Evolutionary conservation across 2,113 vertebrate species (phyloP).

Genomic region (Xenopus borealis): DNA sequence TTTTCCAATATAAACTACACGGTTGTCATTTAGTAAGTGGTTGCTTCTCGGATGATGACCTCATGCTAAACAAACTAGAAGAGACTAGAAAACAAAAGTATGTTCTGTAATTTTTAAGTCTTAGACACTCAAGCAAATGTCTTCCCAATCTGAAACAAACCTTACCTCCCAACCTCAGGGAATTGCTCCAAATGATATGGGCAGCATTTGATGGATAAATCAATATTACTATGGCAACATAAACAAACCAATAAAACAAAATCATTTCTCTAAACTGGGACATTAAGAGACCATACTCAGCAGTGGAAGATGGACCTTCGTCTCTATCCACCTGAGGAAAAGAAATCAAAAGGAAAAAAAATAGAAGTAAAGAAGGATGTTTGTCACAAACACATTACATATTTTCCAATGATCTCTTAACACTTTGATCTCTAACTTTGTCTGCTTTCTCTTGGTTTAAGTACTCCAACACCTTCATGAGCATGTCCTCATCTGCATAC

Average conservation of each 20-base stretch:
- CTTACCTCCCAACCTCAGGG: not conserved
- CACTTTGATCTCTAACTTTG: slow-evolving; percentile 71
- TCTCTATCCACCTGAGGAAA: slow-evolving; percentile 8
- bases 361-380: slow-evolving; percentile 12
- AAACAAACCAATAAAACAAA: slow-evolving; percentile 11
- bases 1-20: no score
- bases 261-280: not conserved
- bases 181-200: slow-evolving; percentile 54
- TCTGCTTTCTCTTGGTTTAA: slow-evolving; percentile 82
- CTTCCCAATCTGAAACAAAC: not conserved
- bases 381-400: slow-evolving; percentile 60
- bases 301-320: slow-evolving; percentile 9
- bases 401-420: slow-evolving; percentile 73
- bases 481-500: slow-evolving; percentile 75
- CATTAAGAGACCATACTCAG: slow-evolving; percentile 5
- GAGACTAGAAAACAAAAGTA: not conserved
- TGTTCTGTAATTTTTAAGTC: not conserved
- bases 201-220: slow-evolving; percentile 38
- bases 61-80: not conserved
- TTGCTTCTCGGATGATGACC: not conserved
- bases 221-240: slow-evolving; percentile 7
- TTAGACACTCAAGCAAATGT: not conserved
- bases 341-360: slow-evolving; percentile 19
- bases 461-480: slow-evolving; percentile 81
- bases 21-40: no score